Percentiles rank a stretch among this genome's conserved stretches.
phyloP scores from a whole-genome alignment of 1,140 invertebrate species.

The Lordiphosa stackelbergi region DNA sequence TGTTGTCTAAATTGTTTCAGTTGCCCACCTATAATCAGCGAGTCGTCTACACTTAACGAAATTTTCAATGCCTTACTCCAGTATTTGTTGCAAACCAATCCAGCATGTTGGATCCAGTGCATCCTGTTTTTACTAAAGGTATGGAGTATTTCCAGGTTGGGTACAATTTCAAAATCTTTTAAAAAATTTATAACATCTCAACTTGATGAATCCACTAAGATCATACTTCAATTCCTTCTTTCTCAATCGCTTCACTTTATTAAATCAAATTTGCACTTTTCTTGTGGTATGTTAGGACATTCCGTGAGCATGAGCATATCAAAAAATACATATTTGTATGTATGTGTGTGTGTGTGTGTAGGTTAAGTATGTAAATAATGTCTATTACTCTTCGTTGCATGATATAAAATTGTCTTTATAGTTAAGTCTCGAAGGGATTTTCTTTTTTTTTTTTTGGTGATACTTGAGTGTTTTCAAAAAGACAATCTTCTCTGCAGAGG shows the following conservation, averaged over 20 bases:
- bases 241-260: slow-evolving; percentile 8
- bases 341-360: slow-evolving; percentile 19
- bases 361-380: slow-evolving; percentile 6
- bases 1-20: too few species aligned
- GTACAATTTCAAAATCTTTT: too few species aligned
- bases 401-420: slow-evolving; percentile 52
- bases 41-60: too few species aligned
- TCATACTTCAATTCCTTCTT: too few species aligned
- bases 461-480: neutral
- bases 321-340: slow-evolving; percentile 51
- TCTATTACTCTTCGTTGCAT: slow-evolving; percentile 10
- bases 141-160: too few species aligned
- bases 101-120: too few species aligned
- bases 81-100: too few species aligned
- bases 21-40: too few species aligned
- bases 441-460: slow-evolving; percentile 1
- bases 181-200: too few species aligned
- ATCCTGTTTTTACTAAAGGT: too few species aligned
- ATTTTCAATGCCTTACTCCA: too few species aligned
- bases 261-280: slow-evolving; percentile 40
- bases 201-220: too few species aligned
- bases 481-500: neutral
- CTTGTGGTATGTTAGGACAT: slow-evolving; percentile 14
- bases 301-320: slow-evolving; percentile 58
- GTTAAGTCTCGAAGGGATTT: slow-evolving; percentile 32